Conservation (phyloP, 2,797 vertebrate species). For the Rhinogobio ventralis region DNA sequence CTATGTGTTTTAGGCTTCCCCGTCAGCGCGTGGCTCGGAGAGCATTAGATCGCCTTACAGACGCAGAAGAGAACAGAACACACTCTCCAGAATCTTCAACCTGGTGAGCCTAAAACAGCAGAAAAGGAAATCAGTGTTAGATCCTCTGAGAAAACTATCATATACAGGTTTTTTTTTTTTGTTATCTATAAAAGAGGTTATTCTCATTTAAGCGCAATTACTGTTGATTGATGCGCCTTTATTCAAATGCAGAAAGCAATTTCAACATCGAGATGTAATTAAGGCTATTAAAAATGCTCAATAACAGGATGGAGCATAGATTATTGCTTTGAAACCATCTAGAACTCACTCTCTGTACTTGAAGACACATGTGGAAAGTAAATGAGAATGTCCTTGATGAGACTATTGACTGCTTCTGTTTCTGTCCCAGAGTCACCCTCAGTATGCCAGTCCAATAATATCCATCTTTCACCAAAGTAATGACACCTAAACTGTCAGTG, state of each 20-base stretch:
- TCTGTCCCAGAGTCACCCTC: constrained; percentile 8
- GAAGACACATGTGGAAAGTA: not conserved
- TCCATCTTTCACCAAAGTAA: constrained; percentile 72
- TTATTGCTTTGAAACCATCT: not conserved
- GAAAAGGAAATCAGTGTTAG: not conserved
- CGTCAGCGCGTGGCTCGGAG: constrained; percentile 72
- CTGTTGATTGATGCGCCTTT: constrained; percentile 46
- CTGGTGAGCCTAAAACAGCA: constrained; percentile 76
- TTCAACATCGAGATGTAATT: constrained; percentile 23
- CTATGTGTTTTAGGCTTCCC: constrained; percentile 57
- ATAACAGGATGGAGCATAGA: constrained; percentile 3
- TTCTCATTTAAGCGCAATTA: constrained; percentile 10
- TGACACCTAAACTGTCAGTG: constrained; percentile 52
- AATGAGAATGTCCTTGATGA: constrained; percentile 4
- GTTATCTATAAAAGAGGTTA: not conserved
- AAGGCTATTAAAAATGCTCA: constrained; percentile 48
- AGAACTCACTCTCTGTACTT: not conserved
- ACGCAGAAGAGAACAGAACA: constrained; percentile 80
- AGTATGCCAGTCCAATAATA: constrained; percentile 41
- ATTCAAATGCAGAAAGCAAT: constrained; percentile 27
- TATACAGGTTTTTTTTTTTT: not conserved
- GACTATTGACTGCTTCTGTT: constrained; percentile 6
- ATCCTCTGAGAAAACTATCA: not conserved
- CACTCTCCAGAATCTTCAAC: constrained; percentile 84
- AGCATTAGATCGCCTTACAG: constrained; percentile 79